Conservation (phyloP, 1,140 invertebrate species). For the Zaprionus tsacasi region DNA sequence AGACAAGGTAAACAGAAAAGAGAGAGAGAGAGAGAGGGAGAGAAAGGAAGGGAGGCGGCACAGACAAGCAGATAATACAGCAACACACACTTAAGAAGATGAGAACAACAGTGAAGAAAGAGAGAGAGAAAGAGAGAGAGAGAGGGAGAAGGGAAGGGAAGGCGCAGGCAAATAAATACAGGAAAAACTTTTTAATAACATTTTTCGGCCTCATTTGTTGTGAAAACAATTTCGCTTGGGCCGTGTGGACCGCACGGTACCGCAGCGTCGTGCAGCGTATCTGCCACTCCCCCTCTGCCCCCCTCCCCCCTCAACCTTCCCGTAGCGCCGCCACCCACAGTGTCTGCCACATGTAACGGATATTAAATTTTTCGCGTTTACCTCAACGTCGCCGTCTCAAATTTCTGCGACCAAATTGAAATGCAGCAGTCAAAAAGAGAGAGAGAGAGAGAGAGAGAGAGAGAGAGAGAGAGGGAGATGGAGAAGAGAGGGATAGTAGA, state of each 20-base stretch:
- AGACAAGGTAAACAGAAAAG: neutral
- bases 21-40: neutral
- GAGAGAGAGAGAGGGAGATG: neutral
- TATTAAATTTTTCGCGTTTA: slow-evolving; percentile 80
- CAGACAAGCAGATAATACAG: slow-evolving; percentile 43
- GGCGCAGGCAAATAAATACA: slow-evolving; percentile 66
- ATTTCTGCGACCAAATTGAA: slow-evolving; percentile 63
- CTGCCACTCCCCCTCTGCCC: slow-evolving; percentile 8
- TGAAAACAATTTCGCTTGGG: slow-evolving; percentile 76
- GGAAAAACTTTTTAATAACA: slow-evolving; percentile 82
- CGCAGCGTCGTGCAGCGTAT: neutral
- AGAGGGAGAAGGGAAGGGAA: neutral
- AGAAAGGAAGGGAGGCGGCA: neutral
- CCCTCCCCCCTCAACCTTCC: slow-evolving; percentile 3
- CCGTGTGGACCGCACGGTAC: slow-evolving; percentile 16
- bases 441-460: neutral
- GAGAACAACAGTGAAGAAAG: slow-evolving; percentile 39
- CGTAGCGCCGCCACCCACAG: slow-evolving; percentile 1
- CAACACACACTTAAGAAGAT: slow-evolving; percentile 50
- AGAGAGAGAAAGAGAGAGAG: neutral
- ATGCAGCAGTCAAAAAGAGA: slow-evolving; percentile 35
- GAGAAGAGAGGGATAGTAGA: neutral
- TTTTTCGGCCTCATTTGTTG: slow-evolving; percentile 82
- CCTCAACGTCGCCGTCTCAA: slow-evolving; percentile 59
- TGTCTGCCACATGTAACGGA: slow-evolving; percentile 65